phyloP scores from a whole-genome alignment of 2,888 invertebrate species.

The Portevinia maculata region DNA sequence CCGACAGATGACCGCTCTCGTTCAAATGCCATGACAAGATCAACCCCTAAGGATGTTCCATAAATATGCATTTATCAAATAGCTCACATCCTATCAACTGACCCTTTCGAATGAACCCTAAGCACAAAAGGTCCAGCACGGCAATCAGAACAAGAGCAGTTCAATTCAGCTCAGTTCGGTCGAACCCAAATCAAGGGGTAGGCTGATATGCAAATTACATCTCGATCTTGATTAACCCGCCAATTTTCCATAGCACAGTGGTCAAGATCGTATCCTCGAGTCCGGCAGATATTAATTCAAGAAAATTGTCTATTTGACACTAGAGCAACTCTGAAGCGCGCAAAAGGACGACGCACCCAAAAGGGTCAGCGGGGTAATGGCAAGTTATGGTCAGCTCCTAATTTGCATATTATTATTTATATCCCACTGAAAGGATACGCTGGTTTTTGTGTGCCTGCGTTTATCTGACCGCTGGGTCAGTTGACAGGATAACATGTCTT shows the following conservation, averaged over 20 bases:
- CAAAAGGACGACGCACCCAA: slow-evolving; percentile 35
- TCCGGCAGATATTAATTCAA: slow-evolving; percentile 67
- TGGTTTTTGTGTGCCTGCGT: not conserved
- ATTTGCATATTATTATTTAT: slow-evolving; percentile 73
- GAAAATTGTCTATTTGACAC: slow-evolving; percentile 72
- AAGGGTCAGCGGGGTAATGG: slow-evolving; percentile 71
- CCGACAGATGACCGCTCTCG: slow-evolving; percentile 64
- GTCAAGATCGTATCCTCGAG: slow-evolving; percentile 65
- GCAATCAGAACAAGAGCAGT: slow-evolving; percentile 72
- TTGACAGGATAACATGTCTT: slow-evolving; percentile 66
- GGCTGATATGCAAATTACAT: slow-evolving; percentile 70
- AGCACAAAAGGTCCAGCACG: slow-evolving; percentile 69
- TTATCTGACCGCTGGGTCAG: slow-evolving; percentile 66
- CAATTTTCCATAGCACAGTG: slow-evolving; percentile 73
- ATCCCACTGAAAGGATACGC: slow-evolving; percentile 39
- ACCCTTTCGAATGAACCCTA: slow-evolving; percentile 66
- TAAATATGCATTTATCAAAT: slow-evolving; percentile 16
- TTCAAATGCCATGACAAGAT: slow-evolving; percentile 58
- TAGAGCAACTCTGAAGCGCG: slow-evolving; percentile 50
- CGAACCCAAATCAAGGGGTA: slow-evolving; percentile 37
- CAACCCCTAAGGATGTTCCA: slow-evolving; percentile 62
- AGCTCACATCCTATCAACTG: slow-evolving; percentile 57
- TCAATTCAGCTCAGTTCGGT: slow-evolving; percentile 3
- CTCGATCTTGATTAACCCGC: slow-evolving; percentile 74
- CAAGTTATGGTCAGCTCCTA: slow-evolving; percentile 65